Percentiles rank a stretch among this genome's conserved stretches.
phyloP scores from a whole-genome alignment of 2,888 invertebrate species.

The Biston betularia region DNA sequence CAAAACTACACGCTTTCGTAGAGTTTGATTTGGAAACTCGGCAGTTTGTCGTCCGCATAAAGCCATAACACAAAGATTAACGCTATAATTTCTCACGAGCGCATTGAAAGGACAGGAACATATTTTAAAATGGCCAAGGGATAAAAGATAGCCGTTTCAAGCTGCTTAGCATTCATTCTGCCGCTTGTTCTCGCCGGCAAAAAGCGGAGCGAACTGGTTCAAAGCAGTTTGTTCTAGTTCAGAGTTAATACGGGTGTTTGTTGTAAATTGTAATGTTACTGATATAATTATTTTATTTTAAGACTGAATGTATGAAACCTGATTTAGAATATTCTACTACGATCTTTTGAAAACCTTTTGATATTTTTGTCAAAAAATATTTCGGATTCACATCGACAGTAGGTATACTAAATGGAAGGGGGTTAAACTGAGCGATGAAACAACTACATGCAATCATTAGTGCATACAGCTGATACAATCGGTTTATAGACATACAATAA shows the following conservation, averaged over 20 bases:
- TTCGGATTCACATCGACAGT: no score
- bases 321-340: no score
- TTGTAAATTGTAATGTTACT: not conserved
- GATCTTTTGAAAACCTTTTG: no score
- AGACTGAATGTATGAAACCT: no score
- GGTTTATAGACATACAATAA: no score
- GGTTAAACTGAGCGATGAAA: no score
- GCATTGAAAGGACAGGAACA: slow-evolving; percentile 18
- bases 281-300: not conserved
- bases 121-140: slow-evolving; percentile 31
- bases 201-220: slow-evolving; percentile 8
- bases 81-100: slow-evolving; percentile 17
- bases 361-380: no score
- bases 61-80: not conserved
- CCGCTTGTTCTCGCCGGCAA: slow-evolving; percentile 14
- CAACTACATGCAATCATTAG: no score
- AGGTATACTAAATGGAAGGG: no score
- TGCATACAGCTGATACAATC: no score
- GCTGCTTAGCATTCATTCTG: slow-evolving; percentile 32
- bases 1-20: not conserved
- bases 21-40: not conserved
- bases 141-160: slow-evolving; percentile 19
- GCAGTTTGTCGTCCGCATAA: not conserved
- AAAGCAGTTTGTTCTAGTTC: slow-evolving; percentile 15
- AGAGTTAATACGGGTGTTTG: slow-evolving; percentile 10